Percentiles rank a stretch among this genome's conserved stretches.
These are phyloP conservation scores for Caenorhabditis sp. DNA, from an alignment of 2,888 invertebrate genomes.

Conservation along the genomic window DNA sequence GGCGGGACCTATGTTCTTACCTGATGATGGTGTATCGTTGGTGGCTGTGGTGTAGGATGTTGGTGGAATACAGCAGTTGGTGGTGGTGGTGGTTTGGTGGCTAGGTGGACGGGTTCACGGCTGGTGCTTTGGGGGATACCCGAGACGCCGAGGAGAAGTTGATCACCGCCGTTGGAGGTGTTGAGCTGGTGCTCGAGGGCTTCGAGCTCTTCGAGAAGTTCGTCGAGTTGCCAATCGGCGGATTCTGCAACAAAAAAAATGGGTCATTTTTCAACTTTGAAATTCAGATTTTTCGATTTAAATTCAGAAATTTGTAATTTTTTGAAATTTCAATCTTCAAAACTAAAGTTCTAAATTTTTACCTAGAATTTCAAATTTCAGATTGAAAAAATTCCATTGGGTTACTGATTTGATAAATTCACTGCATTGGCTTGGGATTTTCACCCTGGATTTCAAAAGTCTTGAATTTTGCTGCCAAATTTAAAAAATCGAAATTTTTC, in stretches of 20 bases:
- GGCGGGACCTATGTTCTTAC: background rate
- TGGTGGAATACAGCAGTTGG: background rate
- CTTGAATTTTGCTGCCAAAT: no score
- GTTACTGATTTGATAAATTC: background rate
- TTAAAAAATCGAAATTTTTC: no score
- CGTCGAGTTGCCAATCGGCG: slow-evolving; percentile 94
- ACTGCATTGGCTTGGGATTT: no score
- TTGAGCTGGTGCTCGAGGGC: slow-evolving; percentile 81
- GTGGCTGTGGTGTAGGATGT: slow-evolving; percentile 9
- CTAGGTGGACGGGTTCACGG: slow-evolving; percentile 12
- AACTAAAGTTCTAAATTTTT: background rate
- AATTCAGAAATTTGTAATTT: no score
- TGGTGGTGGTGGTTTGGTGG: background rate
- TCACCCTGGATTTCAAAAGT: no score
- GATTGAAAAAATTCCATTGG: background rate
- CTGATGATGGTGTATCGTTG: slow-evolving; percentile 15
- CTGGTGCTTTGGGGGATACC: slow-evolving; percentile 32
- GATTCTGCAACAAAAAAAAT: slow-evolving; percentile 78
- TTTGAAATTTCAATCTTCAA: background rate
- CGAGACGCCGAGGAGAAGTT: slow-evolving; percentile 71
- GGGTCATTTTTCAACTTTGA: background rate
- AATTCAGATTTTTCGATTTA: no score
- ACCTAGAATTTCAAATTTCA: no score
- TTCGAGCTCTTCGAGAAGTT: slow-evolving; percentile 92
- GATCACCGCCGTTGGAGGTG: slow-evolving; percentile 60